Evolutionary conservation across 2,888 invertebrate genomes (phyloP).

Genomic region (Drepanosiphum platanoidis): DNA sequence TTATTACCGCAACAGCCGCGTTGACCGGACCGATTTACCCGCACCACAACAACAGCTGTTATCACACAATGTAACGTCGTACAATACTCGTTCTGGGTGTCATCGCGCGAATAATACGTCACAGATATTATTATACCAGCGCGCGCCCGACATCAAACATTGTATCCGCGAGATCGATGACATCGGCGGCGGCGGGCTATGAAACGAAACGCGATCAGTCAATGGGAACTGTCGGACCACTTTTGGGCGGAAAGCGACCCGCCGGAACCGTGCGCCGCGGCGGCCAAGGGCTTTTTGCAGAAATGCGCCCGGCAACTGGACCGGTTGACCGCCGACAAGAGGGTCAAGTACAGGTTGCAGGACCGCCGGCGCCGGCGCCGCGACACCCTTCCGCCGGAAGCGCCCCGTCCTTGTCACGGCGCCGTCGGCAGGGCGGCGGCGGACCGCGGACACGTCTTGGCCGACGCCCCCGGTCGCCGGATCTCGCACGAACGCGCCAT

Average conservation of each 20-base stretch:
- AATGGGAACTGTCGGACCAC: slow-evolving; percentile 43
- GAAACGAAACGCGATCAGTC: slow-evolving; percentile 47
- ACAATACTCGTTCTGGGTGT: neutral
- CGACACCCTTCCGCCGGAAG: neutral
- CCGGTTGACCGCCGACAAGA: slow-evolving; percentile 28
- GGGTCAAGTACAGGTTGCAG: slow-evolving; percentile 40
- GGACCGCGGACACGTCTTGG: neutral
- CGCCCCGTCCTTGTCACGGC: neutral
- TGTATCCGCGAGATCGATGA: neutral
- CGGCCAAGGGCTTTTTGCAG: slow-evolving; percentile 19
- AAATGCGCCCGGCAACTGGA: slow-evolving; percentile 25
- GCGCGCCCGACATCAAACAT: no score
- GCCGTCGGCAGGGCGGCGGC: slow-evolving; percentile 15
- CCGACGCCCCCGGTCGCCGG: neutral
- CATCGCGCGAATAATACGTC: no score
- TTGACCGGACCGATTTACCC: neutral
- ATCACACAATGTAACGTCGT: no score
- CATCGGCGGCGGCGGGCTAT: neutral
- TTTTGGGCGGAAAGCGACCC: slow-evolving; percentile 61
- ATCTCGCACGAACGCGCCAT: neutral
- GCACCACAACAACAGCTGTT: neutral
- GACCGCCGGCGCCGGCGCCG: neutral
- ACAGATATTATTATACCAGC: no score
- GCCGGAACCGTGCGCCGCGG: slow-evolving; percentile 29
- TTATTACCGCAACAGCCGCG: neutral